phyloP scores from a whole-genome alignment of 2,888 invertebrate genomes.

The Tinea semifulvella region DNA sequence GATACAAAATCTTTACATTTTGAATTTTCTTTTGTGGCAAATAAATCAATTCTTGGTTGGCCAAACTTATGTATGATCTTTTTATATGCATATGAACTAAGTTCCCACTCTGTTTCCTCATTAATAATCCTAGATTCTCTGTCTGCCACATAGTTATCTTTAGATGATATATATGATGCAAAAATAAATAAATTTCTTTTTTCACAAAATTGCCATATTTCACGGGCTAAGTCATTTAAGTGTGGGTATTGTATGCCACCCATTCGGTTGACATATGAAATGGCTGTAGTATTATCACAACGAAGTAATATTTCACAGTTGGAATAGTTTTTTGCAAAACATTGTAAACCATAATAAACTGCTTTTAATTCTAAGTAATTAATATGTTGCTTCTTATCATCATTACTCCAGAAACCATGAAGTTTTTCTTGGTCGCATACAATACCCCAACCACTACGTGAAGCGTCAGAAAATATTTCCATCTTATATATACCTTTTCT shows the following conservation, averaged over 20 bases:
- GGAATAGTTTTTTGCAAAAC: conserved; percentile 10
- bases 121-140: conserved; percentile 15
- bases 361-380: conserved; percentile 11
- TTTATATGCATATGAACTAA: conserved; percentile 1
- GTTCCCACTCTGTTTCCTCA: conserved; percentile 15
- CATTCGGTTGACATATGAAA: conserved; percentile 19
- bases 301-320: conserved; percentile 17
- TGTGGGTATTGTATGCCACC: conserved; percentile 8
- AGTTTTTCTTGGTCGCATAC: conserved; percentile 10
- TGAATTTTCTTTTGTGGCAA: conserved; percentile 14
- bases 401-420: conserved; percentile 12
- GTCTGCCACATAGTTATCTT: conserved; percentile 18
- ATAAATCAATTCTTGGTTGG: conserved; percentile 11
- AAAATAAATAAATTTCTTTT: conserved; percentile 11
- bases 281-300: conserved; percentile 20
- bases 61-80: conserved; percentile 15
- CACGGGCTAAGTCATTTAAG: background rate
- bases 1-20: conserved; percentile 17
- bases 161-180: conserved; percentile 16
- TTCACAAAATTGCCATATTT: too few relatives aligned
- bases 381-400: conserved; percentile 8
- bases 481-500: background rate
- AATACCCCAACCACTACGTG: conserved; percentile 13
- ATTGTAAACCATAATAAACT: conserved; percentile 10
- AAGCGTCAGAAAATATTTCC: conserved; percentile 14